A percentile compares a stretch with the other conserved stretches of the same genome.
These are phyloP conservation scores for Hirtodrosophila cameraria DNA, from an alignment of 2,888 invertebrate species.

Conservation along the genomic window DNA sequence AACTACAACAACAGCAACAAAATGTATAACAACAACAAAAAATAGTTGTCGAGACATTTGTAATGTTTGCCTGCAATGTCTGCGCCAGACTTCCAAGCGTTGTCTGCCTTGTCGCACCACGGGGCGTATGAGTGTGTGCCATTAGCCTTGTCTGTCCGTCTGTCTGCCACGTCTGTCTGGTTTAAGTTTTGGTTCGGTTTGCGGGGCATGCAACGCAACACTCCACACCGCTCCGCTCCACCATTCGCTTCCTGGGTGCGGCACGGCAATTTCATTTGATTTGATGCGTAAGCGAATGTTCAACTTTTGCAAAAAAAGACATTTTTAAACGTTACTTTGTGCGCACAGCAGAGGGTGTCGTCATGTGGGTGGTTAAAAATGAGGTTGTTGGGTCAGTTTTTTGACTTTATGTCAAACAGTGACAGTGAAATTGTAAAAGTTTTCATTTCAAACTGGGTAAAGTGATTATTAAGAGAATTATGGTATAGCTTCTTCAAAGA, in stretches of 20 bases:
- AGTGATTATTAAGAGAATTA: too few species aligned
- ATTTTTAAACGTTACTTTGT: conserved; percentile 9
- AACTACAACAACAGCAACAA: conserved; percentile 27
- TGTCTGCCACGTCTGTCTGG: conserved; percentile 6
- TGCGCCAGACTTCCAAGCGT: conserved; percentile 41
- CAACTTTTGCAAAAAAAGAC: conserved; percentile 19
- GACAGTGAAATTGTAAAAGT: conserved; percentile 14
- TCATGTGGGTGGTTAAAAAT: conserved; percentile 11
- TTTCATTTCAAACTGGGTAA: conserved; percentile 22
- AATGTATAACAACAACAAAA: conserved; percentile 19
- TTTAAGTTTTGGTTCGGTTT: background rate
- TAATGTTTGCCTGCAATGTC: conserved; percentile 47
- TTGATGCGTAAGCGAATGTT: conserved; percentile 51
- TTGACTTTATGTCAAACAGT: background rate
- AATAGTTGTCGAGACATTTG: conserved; percentile 54
- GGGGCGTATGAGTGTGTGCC: conserved; percentile 59
- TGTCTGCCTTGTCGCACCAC: conserved; percentile 54
- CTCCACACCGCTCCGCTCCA: background rate
- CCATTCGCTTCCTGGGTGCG: conserved; percentile 40
- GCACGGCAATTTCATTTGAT: conserved; percentile 48
- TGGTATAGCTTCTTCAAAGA: too few species aligned
- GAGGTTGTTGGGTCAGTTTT: conserved; percentile 43
- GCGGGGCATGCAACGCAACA: conserved; percentile 10
- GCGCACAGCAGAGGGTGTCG: background rate
- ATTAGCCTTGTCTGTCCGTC: conserved; percentile 47